Evolutionary conservation across 1,140 invertebrate species (phyloP).

Genomic region (Octopus bimaculoides): DNA sequence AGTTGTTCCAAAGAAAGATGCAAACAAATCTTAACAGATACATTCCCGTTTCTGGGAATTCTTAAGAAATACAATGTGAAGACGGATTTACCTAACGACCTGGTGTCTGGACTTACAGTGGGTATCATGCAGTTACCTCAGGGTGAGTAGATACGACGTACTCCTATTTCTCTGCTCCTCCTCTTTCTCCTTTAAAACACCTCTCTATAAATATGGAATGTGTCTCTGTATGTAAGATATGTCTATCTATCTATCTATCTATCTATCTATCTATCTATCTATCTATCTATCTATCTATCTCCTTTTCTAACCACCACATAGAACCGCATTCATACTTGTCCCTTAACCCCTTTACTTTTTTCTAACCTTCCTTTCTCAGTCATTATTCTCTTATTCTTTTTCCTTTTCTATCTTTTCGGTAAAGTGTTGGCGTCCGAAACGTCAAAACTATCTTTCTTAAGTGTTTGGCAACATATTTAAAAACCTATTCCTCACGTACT

Average conservation of each 20-base stretch:
- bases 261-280: constrained; percentile 1
- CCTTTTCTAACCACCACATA: neutral
- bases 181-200: neutral
- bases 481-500: no score
- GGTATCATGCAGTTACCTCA: constrained; percentile 52
- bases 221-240: neutral
- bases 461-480: no score
- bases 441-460: no score
- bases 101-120: constrained; percentile 48
- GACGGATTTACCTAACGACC: constrained; percentile 40
- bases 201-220: neutral
- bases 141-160: constrained; percentile 25
- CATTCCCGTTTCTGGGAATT: constrained; percentile 42
- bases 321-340: no score
- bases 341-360: no score
- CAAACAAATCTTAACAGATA: constrained; percentile 27
- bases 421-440: no score
- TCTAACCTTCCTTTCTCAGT: no score
- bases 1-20: constrained; percentile 26
- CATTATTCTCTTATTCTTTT: no score
- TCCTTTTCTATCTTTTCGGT: no score
- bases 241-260: constrained; percentile 1
- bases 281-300: neutral
- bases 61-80: constrained; percentile 43
- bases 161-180: neutral